phyloP scores from a whole-genome alignment of 1,140 invertebrate species.

The Heliconius hermathena region DNA sequence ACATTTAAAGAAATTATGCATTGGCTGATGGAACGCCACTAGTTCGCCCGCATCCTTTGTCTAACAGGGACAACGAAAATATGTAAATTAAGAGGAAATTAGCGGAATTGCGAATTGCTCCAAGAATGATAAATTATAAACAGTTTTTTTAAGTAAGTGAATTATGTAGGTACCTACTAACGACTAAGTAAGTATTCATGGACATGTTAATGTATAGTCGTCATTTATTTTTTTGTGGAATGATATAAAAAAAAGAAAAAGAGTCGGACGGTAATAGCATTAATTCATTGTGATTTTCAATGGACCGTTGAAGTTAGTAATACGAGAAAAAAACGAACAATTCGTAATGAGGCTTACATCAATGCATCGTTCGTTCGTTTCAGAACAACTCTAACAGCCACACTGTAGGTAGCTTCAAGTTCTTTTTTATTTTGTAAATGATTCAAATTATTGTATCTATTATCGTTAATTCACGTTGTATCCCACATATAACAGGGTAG shows the following conservation, averaged over 20 bases:
- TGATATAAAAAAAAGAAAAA: not conserved
- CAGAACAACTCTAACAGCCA: conserved; percentile 49
- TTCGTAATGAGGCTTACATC: conserved; percentile 47
- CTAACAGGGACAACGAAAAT: no score
- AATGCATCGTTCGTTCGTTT: conserved; percentile 18
- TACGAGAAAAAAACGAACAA: conserved; percentile 55
- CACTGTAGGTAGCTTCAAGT: conserved; percentile 43
- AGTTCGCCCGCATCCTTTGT: no score
- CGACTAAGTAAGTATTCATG: not conserved
- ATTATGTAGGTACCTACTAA: no score
- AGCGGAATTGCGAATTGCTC: no score
- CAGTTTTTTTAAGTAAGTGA: no score
- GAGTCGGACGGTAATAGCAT: conserved; percentile 49
- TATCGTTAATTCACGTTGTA: not conserved
- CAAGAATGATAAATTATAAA: no score
- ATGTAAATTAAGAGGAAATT: no score
- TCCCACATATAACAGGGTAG: no score
- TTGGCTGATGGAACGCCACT: no score
- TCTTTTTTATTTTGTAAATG: not conserved
- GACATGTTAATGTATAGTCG: not conserved
- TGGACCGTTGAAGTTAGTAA: conserved; percentile 62
- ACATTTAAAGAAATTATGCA: no score
- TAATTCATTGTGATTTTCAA: conserved; percentile 60
- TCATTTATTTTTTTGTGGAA: conserved; percentile 5
- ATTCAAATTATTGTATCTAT: not conserved